Conservation (phyloP, 2,113 vertebrate species). For the Condylura cristata region DNA sequence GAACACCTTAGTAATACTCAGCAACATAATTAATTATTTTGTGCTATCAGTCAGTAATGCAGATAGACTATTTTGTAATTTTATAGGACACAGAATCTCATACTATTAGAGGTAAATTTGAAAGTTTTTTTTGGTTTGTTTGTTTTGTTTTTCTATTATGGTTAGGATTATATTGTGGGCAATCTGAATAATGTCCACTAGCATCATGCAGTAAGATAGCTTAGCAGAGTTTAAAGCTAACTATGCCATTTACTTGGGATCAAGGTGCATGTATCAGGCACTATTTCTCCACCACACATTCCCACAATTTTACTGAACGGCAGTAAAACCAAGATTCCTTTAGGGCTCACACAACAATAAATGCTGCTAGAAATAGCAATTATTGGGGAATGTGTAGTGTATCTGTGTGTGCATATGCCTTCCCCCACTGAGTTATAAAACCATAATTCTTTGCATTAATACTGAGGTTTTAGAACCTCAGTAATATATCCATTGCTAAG, state of each 20-base stretch:
- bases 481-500: constrained; percentile 63
- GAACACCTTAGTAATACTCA: constrained; percentile 75
- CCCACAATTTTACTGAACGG: constrained; percentile 47
- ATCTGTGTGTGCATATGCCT: background rate
- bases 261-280: constrained; percentile 49
- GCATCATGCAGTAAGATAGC: constrained; percentile 53
- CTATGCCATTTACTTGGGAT: constrained; percentile 63
- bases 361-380: constrained; percentile 37
- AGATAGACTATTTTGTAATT: constrained; percentile 67
- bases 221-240: constrained; percentile 56
- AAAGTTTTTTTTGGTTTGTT: background rate
- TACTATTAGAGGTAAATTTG: constrained; percentile 69
- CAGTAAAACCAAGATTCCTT: constrained; percentile 27
- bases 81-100: constrained; percentile 79
- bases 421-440: constrained; percentile 47
- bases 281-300: constrained; percentile 48
- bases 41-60: constrained; percentile 57
- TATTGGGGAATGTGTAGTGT: background rate
- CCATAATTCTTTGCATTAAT: constrained; percentile 63
- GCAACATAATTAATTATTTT: constrained; percentile 69
- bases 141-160: background rate
- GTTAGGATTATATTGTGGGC: constrained; percentile 53
- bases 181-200: constrained; percentile 24
- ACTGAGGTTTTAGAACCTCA: constrained; percentile 52
- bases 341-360: constrained; percentile 18